Base-by-base conservation (phyloP, 2,113 vertebrate genomes). In the Bostrychus sinensis region DNA sequence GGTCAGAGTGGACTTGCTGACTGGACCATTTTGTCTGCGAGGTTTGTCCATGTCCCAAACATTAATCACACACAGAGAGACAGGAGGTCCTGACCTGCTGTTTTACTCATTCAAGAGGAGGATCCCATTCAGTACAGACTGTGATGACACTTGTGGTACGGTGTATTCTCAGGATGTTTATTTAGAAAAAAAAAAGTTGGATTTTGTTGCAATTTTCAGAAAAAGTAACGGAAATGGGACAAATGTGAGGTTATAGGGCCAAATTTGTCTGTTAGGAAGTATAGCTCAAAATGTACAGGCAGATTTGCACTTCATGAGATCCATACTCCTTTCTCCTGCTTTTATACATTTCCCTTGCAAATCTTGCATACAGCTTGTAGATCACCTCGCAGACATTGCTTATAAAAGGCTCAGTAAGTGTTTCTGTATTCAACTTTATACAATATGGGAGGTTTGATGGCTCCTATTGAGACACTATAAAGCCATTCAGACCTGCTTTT, bases 61-160 rank as follows among this genome's bases (percentile, higher is more conserved):
- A 56, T 81, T 78, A 71, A 80, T 66, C 80, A 72, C 67, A 46
- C 37, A 48, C 20, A 36, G 56, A 84, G 77, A 62, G 70, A 54
- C 39, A 13, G 12, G 28, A 77, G 84, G 76, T 78, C 79, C 30
- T 34, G 81, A 81, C 71, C 79, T 75, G 25, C 32, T 71, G 65
- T 83, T 82, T 80, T 62, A 66, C 69, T 80, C 57, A 71, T 68
- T 64, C 50, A 62, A 85, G 73, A n/a, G 70, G 81, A 75, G 51
- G 56, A 48, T 50, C 28, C 17, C 41, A 56, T 66, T 25, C 45
- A 48, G 11, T 2, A 25, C 12, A 25, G 7, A 4, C 45, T 25
- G 22, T 25, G 45, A 22, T 17, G n/a, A n/a, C n/a, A n/a, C n/a
- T n/a, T n/a, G n/a, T n/a, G n/a, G n/a, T n/a, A n/a, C n/a, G n/a